Evolutionary conservation across 2,888 invertebrate species (phyloP), one percentile per base, ranked within the genome.

Genomic region (Caenorhabditis zanzibari): DNA sequence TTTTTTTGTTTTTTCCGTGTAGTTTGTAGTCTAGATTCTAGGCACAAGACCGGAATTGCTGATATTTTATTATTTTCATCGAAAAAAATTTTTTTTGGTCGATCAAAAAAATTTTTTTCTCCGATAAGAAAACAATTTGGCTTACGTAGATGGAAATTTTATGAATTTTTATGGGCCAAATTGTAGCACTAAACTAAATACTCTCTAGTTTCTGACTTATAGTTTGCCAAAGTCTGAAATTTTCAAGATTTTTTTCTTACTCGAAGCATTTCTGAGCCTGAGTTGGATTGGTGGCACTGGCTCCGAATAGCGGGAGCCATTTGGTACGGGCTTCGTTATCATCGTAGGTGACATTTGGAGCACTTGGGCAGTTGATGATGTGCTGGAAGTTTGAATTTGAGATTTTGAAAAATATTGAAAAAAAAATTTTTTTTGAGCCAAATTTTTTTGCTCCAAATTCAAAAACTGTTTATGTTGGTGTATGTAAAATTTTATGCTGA

Each of bases 301-400:
- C 82, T 49, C 77, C 76, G 28, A 82, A 82, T 0, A 82, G 56
- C 7, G 82, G 82, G 5, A 82, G 44, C 82, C 82, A 82, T 22
- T 82, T 64, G 47, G 82, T 77, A 5, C 82, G 59, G 0, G 82
- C 82, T n/a, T 59, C 76, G 32, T 61, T 82, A 56, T 82, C 82
- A 49, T 73, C 68, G 35, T 82, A 82, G 5, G 76, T 68, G 19
- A 19, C 64, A 16, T 76, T 77, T 26, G 82, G 82, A 26, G 69
- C 52, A 2, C 68, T 26, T 26, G 76, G 76, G 24, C 76, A 76
- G 14, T 76, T 76, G 49, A 76, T 59, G 14, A 76, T 28, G 54
- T 71, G 58, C 68, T 76, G 77, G 26, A 68, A 28, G 44, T 32
- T 26, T 26, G 54, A 22, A 52, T 22, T 9, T n/a, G 7, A 49